These are phyloP conservation scores for Berghia stephanieae DNA, from an alignment of 1,140 invertebrate genomes.

Conservation along the genomic window DNA sequence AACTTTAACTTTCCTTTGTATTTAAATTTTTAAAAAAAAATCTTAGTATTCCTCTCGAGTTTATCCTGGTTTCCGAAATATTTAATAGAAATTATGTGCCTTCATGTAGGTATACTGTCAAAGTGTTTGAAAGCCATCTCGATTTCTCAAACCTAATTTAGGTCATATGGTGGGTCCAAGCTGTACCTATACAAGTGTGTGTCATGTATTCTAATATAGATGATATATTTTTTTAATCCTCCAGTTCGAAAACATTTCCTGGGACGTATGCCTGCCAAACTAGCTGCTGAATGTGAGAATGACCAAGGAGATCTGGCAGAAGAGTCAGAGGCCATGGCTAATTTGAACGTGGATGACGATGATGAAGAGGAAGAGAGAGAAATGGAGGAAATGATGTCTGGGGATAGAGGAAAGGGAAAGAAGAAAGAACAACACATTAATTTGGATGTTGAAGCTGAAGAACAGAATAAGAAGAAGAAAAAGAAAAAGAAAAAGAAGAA, in stretches of 20 bases:
- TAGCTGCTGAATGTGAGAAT: constrained; percentile 44
- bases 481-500: constrained; percentile 48
- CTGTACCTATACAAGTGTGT: neutral
- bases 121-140: neutral
- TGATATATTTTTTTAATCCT: constrained; percentile 5
- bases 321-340: constrained; percentile 40
- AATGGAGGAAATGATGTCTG: constrained; percentile 27
- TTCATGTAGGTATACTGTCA: neutral
- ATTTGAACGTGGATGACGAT: constrained; percentile 36
- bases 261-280: constrained; percentile 40
- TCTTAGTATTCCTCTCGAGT: no score
- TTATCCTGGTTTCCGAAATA: neutral
- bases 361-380: constrained; percentile 24
- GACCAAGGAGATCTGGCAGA: constrained; percentile 43
- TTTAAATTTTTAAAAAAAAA: no score
- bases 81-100: neutral
- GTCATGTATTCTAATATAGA: no score
- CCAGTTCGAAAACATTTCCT: constrained; percentile 54
- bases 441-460: neutral
- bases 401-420: constrained; percentile 13
- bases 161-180: no score
- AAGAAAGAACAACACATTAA: constrained; percentile 14
- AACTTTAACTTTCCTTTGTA: no score
- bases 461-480: constrained; percentile 9
- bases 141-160: neutral